Base-by-base conservation (phyloP, 2,888 invertebrate species). In the Coleophora flavipennella region DNA sequence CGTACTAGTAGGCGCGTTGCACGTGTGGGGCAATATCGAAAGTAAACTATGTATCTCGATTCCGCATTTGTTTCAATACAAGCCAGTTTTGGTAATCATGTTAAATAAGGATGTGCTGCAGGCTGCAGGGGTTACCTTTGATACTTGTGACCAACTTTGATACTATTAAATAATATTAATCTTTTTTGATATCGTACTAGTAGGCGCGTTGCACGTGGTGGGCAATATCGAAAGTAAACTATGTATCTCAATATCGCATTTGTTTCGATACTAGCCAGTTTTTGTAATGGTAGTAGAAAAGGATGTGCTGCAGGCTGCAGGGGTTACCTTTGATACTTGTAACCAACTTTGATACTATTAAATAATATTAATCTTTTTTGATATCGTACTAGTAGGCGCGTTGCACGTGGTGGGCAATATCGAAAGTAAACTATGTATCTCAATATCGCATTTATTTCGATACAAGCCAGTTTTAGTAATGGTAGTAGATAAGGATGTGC, bases 121-220 rank as follows among this genome's bases (percentile, higher is more conserved):
- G n/a, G n/a, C n/a, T n/a, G n/a, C n/a, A n/a, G n/a, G n/a, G n/a
- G n/a, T n/a, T n/a, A n/a, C n/a, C n/a, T n/a, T n/a, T n/a, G n/a
- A n/a, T n/a, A n/a, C n/a, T n/a, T n/a, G n/a, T n/a, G n/a, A n/a
- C n/a, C n/a, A n/a, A n/a, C n/a, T n/a, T n/a, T n/a, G n/a, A n/a
- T n/a, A n/a, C n/a, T n/a, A n/a, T n/a, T n/a, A 83, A 84, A 84
- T 83, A 84, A 83, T 81, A 84, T 83, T 80, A 79, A 77, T 70
- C 72, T 78, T 78, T 76, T 76, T 77, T 72, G 66, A 6, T 20
- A 20, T 20, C 20, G 20, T 20, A 20, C 20, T 6, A 6, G 20
- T 20, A 20, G n/a, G 66, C 62, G 66, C 59, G 67, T 50, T 59
- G 67, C 69, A 67, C 70, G 69, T 68, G 62, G n/a, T n/a, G 20